Percentiles rank a stretch among this genome's conserved stretches.
Conservation (phyloP, 2,113 vertebrate species). For the Takifugu bimaculatus region DNA sequence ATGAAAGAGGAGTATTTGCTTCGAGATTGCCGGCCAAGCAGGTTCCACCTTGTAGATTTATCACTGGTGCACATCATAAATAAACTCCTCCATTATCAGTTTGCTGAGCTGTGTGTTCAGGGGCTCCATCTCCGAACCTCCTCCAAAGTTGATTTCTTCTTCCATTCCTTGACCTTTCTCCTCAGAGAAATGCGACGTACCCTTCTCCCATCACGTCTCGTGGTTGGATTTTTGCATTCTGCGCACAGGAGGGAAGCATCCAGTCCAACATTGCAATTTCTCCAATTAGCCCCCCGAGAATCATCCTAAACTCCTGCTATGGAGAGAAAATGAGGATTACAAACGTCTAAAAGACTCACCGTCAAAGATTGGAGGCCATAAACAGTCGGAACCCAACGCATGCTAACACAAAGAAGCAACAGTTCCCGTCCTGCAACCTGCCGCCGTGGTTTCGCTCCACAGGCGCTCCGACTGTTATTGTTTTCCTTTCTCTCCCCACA, state of each 20-base stretch:
- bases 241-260: slow-evolving; percentile 15
- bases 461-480: slow-evolving; percentile 24
- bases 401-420: slow-evolving; percentile 13
- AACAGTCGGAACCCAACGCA: slow-evolving; percentile 34
- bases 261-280: slow-evolving; percentile 39
- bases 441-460: slow-evolving; percentile 25
- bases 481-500: slow-evolving; percentile 26
- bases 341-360: slow-evolving; percentile 40
- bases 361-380: slow-evolving; percentile 41
- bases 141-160: slow-evolving; percentile 27
- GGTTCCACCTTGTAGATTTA: slow-evolving; percentile 26
- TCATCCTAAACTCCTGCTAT: slow-evolving; percentile 16
- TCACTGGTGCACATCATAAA: slow-evolving; percentile 12
- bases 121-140: slow-evolving; percentile 23
- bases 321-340: slow-evolving; percentile 14
- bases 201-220: background rate
- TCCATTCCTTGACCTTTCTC: slow-evolving; percentile 7
- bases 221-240: slow-evolving; percentile 3
- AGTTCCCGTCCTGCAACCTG: slow-evolving; percentile 31
- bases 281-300: slow-evolving; percentile 41
- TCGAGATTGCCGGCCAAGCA: background rate
- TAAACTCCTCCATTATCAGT: background rate
- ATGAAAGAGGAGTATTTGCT: slow-evolving; percentile 18
- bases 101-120: background rate
- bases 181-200: slow-evolving; percentile 11